Base-by-base conservation (phyloP, 2,113 vertebrate species). In the Phylloscopus whistleri region DNA sequence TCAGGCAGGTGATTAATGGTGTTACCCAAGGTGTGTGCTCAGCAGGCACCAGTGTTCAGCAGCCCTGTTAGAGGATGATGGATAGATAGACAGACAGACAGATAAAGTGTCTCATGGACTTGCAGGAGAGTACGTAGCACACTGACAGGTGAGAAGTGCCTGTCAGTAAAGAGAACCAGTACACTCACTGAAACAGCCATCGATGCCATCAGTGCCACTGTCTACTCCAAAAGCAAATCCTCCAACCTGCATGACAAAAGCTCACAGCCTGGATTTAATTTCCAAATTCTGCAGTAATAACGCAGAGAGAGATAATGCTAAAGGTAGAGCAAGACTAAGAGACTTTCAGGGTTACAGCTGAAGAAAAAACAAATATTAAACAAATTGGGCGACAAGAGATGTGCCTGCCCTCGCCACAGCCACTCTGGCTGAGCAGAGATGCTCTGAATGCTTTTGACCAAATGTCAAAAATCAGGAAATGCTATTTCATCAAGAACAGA, bases 401-500 rank as follows among this genome's bases (percentile, higher is more conserved):
- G 72, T 87, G 90, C 63, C 90, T 2, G 3, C 76, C 63, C 68
- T 62, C 1, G 0, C 58, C 63, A 70, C 51, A 83, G 82, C 55
- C 59, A 18, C 75, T 84, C 49, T 17, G 11, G 9, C 93, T 75
- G 90, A 95, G 91, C 74, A 60, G 87, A 84, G 84, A 93, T 72
- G 84, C 72, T 80, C 76, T n/a, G 2, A 95, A 74, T 19, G 85
- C 76, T 93, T 92, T 33, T 84, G 88, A 93, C 79, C 83, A 2
- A 86, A 74, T 22, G 93, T 90, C 90, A 94, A 52, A 88, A 91
- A 63, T 37, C 92, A 89, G 86, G 67, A 72, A 69, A 60, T 78
- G 83, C 80, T 87, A 91, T 82, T 95, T 93, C 93, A 87, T 89
- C 94, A 92, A 11, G 72, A 93, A 41, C 8, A 41, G 41, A 96